Conservation (phyloP, 2,797 vertebrate species). For the Gallinago stenura region DNA sequence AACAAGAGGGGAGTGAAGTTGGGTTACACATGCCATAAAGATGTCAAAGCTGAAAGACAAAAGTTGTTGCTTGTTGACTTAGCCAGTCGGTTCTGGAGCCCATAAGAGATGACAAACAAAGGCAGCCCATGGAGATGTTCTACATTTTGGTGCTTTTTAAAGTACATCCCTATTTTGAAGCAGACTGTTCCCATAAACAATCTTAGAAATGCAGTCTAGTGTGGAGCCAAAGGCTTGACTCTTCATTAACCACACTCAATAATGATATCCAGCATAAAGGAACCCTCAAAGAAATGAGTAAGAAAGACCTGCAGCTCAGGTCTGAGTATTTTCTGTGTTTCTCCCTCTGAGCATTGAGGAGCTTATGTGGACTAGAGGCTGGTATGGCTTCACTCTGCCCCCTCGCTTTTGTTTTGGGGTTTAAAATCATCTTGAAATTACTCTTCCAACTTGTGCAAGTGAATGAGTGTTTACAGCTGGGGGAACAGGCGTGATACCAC, state of each 20-base stretch:
- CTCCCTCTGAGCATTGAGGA: background rate
- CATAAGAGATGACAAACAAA: background rate
- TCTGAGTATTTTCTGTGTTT: background rate
- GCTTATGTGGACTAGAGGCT: accelerated
- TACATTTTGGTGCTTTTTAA: background rate
- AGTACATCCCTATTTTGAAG: background rate
- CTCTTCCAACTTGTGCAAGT: background rate
- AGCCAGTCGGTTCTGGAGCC: background rate
- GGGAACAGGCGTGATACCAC: accelerated
- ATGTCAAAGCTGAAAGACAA: background rate
- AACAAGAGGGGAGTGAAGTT: background rate
- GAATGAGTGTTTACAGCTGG: background rate
- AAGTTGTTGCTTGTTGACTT: background rate
- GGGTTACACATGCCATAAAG: background rate
- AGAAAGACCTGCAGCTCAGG: background rate
- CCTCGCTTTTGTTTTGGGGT: accelerated
- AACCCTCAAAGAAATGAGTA: background rate
- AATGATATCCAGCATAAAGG: background rate
- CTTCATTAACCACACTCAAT: background rate
- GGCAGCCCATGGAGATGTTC: accelerated
- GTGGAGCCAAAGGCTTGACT: background rate
- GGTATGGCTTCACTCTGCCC: accelerated
- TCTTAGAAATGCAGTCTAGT: background rate
- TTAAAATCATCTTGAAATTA: background rate
- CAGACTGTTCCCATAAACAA: background rate